phyloP scores from a whole-genome alignment of 2,888 invertebrate genomes.

The Lasioglossum leucozonium region DNA sequence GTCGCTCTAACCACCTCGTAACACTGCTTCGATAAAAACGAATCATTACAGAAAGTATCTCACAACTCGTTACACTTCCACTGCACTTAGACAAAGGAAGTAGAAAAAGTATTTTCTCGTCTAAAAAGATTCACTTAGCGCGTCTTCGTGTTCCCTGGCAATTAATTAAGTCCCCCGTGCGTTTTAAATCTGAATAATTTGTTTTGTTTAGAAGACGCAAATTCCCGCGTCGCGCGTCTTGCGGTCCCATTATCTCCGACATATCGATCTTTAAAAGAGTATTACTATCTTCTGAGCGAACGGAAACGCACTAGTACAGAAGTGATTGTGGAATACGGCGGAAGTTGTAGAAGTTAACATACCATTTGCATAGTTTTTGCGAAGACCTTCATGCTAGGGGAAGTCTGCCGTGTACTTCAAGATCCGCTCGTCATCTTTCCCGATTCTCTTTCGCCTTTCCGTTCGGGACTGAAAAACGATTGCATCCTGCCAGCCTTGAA shows the following conservation, averaged over 20 bases:
- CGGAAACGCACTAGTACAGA: neutral
- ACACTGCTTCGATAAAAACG: no score
- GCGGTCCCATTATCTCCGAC: neutral
- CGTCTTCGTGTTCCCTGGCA: neutral
- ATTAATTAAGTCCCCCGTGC: neutral
- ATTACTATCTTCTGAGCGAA: neutral
- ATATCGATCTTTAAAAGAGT: neutral
- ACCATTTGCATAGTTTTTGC: slow-evolving; percentile 11
- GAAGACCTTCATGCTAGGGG: neutral
- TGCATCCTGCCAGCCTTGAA: slow-evolving; percentile 1
- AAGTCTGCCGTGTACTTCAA: neutral
- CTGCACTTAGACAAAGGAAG: neutral
- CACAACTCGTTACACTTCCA: neutral
- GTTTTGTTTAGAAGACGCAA: neutral
- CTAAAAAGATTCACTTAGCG: neutral
- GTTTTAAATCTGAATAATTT: neutral
- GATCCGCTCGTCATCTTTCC: neutral
- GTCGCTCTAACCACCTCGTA: neutral
- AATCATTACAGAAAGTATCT: neutral
- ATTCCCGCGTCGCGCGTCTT: neutral
- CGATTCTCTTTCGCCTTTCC: neutral
- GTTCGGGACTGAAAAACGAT: slow-evolving; percentile 1
- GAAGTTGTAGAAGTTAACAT: neutral
- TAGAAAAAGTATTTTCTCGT: neutral
- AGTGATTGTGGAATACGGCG: neutral